These are phyloP conservation scores for Nesogale talazaci DNA, from an alignment of 2,113 vertebrate species.

Conservation along the genomic window DNA sequence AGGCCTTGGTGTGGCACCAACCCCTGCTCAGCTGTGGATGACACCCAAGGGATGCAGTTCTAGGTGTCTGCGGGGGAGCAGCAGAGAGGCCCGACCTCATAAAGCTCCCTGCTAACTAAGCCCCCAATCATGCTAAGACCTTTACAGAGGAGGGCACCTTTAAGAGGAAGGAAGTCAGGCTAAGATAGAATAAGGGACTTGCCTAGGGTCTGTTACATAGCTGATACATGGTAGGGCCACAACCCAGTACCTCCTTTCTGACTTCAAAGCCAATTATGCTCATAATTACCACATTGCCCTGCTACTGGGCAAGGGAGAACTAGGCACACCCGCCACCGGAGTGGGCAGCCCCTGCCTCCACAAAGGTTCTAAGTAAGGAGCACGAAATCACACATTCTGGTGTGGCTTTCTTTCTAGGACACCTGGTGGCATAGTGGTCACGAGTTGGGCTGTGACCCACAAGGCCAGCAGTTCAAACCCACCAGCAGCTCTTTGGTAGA, in stretches of 20 bases:
- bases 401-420: conserved; percentile 4
- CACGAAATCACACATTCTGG: background rate
- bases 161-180: background rate
- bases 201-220: background rate
- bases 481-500: no score
- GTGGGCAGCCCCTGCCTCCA: background rate
- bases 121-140: background rate
- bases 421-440: background rate
- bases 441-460: no score
- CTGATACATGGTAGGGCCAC: background rate
- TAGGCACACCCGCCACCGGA: no score
- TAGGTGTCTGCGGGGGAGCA: background rate
- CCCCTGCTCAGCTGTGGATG: background rate
- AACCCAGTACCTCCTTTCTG: background rate
- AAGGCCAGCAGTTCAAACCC: no score
- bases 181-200: background rate
- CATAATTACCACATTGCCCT: background rate
- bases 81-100: background rate
- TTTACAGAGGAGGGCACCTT: background rate
- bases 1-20: background rate
- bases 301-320: background rate
- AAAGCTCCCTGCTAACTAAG: background rate
- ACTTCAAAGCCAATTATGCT: background rate
- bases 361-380: background rate
- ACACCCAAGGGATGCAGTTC: background rate